A percentile compares a stretch with the other conserved stretches of the same genome.
Evolutionary conservation across 2,113 vertebrate species (phyloP).

Genomic region (Apodemus speciosus): DNA sequence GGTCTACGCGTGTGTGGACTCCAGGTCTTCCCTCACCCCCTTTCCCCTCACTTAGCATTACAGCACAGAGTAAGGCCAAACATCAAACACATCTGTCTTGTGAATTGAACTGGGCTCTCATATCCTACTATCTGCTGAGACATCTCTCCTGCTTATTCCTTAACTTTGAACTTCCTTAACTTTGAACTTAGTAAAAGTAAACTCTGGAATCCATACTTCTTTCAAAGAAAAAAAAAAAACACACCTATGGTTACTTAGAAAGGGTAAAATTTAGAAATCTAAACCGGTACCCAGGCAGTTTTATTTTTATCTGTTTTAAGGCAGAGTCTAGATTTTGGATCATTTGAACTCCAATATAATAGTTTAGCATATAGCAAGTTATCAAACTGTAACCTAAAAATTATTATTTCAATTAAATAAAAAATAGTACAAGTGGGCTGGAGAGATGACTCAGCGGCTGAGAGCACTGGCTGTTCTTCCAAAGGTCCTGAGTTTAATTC

Average conservation of each 20-base stretch:
- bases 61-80: no score
- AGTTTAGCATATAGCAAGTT: not conserved
- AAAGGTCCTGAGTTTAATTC: no score
- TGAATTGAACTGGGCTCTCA: not conserved
- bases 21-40: no score
- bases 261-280: conserved; percentile 18
- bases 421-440: not conserved
- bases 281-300: not conserved
- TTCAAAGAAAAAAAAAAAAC: conserved; percentile 30
- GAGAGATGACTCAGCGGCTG: no score
- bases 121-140: not conserved
- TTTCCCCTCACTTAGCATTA: no score
- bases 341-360: conserved; percentile 23
- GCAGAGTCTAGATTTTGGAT: conserved; percentile 15
- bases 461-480: no score
- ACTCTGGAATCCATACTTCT: conserved; percentile 16
- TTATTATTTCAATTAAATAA: not conserved
- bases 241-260: not conserved
- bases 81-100: no score
- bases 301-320: conserved; percentile 32
- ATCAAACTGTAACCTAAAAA: not conserved
- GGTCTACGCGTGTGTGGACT: no score
- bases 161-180: conserved; percentile 12
- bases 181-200: conserved; percentile 41
- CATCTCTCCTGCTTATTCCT: not conserved